phyloP scores from a whole-genome alignment of 2,113 vertebrate species.

The Lathamus discolor region DNA sequence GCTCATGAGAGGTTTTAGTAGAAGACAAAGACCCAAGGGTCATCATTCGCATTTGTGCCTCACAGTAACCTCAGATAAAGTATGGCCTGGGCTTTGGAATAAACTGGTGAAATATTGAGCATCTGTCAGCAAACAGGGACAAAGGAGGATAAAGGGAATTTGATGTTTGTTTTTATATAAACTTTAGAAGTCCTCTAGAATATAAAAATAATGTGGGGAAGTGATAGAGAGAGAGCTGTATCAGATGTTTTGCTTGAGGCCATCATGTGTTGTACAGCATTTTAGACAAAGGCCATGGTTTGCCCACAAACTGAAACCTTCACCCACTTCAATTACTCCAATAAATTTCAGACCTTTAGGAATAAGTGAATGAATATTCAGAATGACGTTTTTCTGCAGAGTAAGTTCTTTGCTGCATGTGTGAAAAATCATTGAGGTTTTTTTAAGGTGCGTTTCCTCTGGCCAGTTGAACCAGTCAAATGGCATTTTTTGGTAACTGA shows the following conservation, averaged over 20 bases:
- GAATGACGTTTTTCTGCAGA: background rate
- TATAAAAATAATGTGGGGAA: background rate
- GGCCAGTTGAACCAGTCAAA: background rate
- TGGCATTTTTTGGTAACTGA: background rate
- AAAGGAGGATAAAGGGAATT: background rate
- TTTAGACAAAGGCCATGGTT: background rate
- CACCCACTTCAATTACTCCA: background rate
- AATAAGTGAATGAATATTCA: background rate
- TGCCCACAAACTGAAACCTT: background rate
- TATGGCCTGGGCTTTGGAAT: background rate
- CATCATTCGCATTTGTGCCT: background rate
- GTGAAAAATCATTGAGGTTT: background rate
- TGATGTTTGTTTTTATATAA: background rate
- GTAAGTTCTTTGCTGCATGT: background rate
- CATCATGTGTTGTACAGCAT: background rate
- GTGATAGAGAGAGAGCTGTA: background rate
- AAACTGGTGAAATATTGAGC: accelerated
- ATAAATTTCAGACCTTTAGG: background rate
- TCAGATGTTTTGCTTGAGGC: background rate
- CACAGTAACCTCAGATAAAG: background rate
- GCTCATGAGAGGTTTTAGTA: background rate
- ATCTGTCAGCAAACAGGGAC: background rate
- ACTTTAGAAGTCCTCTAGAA: background rate
- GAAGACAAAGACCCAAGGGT: background rate
- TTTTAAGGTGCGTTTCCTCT: background rate